A percentile compares a stretch with the other conserved stretches of the same genome.
These are phyloP conservation scores for Eurosta solidaginis DNA, from an alignment of 1,140 invertebrate genomes.

Conservation along the genomic window DNA sequence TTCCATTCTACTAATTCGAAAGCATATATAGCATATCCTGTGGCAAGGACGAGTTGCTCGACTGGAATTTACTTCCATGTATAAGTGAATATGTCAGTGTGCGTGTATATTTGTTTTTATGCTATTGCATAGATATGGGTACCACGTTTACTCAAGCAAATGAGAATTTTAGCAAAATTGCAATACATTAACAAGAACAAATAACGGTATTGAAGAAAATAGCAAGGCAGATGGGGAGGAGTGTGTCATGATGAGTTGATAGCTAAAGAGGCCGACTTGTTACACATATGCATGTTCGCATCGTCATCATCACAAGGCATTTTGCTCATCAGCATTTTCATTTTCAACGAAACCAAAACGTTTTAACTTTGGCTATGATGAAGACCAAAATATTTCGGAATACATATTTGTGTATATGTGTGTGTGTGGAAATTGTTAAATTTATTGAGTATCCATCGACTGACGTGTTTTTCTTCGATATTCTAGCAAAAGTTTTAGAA, in stretches of 20 bases:
- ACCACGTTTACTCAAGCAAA: constrained; percentile 11
- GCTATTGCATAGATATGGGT: neutral
- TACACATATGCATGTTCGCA: neutral
- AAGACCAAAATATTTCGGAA: neutral
- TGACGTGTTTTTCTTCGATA: neutral
- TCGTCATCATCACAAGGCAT: neutral
- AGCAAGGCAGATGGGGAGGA: neutral
- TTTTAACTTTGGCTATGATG: neutral
- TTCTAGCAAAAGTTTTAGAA: neutral
- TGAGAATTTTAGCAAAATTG: constrained; percentile 19
- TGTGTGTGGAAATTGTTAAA: no score
- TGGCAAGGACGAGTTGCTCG: neutral
- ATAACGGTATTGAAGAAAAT: neutral
- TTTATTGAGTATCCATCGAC: neutral
- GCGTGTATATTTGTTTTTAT: neutral
- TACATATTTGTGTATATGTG: neutral
- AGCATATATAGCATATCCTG: neutral
- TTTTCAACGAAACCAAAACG: neutral
- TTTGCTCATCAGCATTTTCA: neutral
- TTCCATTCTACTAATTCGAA: neutral
- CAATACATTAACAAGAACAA: neutral
- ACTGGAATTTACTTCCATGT: no score
- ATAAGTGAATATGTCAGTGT: neutral
- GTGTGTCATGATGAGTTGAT: neutral
- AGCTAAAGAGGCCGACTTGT: no score